Conservation (phyloP, 2,888 invertebrate genomes). For the Scaeva pyrastri region DNA sequence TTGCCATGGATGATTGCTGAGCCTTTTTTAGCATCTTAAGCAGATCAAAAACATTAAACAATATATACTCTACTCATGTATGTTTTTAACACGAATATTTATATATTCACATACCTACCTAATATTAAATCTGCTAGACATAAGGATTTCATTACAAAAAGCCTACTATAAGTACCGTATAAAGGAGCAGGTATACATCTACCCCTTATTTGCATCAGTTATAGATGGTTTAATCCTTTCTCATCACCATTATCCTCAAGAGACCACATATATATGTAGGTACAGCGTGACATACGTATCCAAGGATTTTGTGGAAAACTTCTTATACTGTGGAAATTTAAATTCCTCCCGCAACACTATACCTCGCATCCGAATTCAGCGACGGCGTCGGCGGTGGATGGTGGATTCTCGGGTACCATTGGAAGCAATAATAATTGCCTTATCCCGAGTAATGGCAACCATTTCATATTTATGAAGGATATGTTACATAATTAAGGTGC, state of each 20-base stretch:
- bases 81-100: constrained; percentile 55
- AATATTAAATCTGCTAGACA: constrained; percentile 2
- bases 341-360: not conserved
- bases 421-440: constrained; percentile 72
- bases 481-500: constrained; percentile 75
- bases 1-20: constrained; percentile 61
- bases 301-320: constrained; percentile 49
- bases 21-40: constrained; percentile 65
- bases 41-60: constrained; percentile 64
- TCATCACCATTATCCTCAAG: constrained; percentile 73
- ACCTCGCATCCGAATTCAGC: not conserved
- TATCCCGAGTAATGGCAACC: constrained; percentile 74
- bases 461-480: constrained; percentile 76
- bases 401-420: constrained; percentile 46
- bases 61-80: constrained; percentile 10
- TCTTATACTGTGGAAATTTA: constrained; percentile 39
- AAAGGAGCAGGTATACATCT: too few species aligned
- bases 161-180: not conserved
- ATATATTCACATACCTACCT: constrained; percentile 24
- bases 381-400: too few species aligned
- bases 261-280: constrained; percentile 61
- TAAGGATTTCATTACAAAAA: constrained; percentile 67
- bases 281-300: constrained; percentile 66
- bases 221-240: constrained; percentile 67
- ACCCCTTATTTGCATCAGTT: constrained; percentile 12